phyloP scores from a whole-genome alignment of 2,888 invertebrate genomes.

The Amblyjoppa proteus region DNA sequence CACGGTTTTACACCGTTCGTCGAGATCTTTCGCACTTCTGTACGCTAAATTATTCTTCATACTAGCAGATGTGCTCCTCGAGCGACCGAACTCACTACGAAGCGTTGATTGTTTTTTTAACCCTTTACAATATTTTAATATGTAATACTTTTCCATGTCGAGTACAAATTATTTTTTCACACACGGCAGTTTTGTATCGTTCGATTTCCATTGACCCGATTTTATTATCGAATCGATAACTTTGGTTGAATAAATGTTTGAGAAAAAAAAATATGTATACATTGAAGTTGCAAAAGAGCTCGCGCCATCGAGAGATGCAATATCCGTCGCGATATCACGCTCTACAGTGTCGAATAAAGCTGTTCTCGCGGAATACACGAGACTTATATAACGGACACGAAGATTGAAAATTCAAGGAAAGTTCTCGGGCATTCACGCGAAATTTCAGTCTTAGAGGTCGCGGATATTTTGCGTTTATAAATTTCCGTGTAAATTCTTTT shows the following conservation, averaged over 20 bases:
- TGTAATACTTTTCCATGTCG: no score
- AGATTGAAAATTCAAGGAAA: slow-evolving; percentile 34
- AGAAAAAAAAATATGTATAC: background rate
- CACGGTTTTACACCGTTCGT: background rate
- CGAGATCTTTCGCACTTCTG: slow-evolving; percentile 1
- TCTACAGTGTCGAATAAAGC: background rate
- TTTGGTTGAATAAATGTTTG: no score
- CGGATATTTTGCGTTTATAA: slow-evolving; percentile 17
- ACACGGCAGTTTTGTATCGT: no score
- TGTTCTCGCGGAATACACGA: background rate
- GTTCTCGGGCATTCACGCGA: slow-evolving; percentile 20
- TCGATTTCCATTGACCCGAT: no score
- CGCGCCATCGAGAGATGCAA: background rate
- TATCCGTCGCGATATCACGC: background rate
- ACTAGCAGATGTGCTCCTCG: background rate
- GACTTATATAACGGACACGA: background rate
- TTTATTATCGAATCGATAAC: no score
- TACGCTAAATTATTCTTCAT: slow-evolving; percentile 1
- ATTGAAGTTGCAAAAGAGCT: background rate
- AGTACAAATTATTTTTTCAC: no score
- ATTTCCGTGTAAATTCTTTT: slow-evolving; percentile 6
- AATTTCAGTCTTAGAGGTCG: slow-evolving; percentile 12
- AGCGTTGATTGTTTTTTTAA: slow-evolving; percentile 3
- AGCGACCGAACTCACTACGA: background rate
- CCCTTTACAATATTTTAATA: background rate